Evolutionary conservation across 2,797 vertebrate genomes (phyloP), one percentile per base, ranked within the genome.

Genomic region (Anableps anableps): DNA sequence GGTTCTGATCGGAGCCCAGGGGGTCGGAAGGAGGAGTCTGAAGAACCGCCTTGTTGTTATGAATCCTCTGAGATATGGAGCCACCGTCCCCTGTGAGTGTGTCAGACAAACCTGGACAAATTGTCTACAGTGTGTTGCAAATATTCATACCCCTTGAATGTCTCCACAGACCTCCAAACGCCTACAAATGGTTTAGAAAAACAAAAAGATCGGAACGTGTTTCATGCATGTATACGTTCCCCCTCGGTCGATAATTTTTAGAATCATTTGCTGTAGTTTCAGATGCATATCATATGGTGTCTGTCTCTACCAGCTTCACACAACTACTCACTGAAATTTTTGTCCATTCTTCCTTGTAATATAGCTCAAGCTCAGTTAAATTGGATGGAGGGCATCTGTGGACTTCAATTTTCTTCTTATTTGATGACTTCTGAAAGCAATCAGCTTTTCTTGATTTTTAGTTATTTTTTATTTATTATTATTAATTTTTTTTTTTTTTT

Each of bases 1-100:
- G 81, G 96, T 99, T 81, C 95, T 99, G 93, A 99, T 99, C 86
- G 98, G 99, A 74, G 98, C 99, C 29, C 99, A 99, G 94, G 99
- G 99, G 17, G 99, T 99, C 64, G 98, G 99, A 8, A 95, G 99
- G 86, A 96, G 99, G 87, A 99, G 99, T 92, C 94, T 99, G 91
- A 99, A 99, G 93, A 99, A 99, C 94, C 95, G 99, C 79, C 97
- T 99, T 64, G 97, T 98, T 85, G 95, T 99, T 48, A 80, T 99
- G 91, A 99, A 98, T 92, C 97, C 98, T 26, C 93, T 97, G 78
- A 95, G 95, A 85, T 99, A 98, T 88, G 98, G 97, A 95, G 99
- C 98, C 84, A 99, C 98, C 6, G 97, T 99, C 83, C 99, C 99
- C 83, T 99, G 99, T 99, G 95, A 97, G 98, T 97, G 48, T 43